Evolutionary conservation across 2,113 vertebrate genomes (phyloP).

Genomic region (Phyllostomus discolor): DNA sequence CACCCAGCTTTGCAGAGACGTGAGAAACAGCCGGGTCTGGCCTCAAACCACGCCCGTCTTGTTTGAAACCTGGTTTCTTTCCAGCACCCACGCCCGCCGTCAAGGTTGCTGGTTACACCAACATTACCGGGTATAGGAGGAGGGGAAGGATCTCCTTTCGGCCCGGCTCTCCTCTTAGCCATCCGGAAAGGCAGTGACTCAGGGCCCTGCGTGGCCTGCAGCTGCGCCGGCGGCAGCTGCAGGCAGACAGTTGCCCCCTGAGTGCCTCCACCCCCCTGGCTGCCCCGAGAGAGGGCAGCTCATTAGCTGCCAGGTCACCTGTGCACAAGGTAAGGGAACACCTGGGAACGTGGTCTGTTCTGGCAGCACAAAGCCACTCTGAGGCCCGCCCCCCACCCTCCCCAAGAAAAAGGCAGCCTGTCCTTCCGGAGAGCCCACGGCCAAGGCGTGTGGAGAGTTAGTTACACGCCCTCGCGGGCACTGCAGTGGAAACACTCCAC

Average conservation of each 20-base stretch:
- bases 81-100: not conserved
- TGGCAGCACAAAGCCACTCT: not conserved
- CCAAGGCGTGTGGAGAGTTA: not conserved
- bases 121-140: accelerated
- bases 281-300: not conserved
- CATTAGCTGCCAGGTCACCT: not conserved
- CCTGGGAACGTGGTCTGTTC: not conserved
- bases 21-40: not conserved
- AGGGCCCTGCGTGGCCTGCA: not conserved
- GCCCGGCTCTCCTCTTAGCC: not conserved
- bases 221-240: accelerated
- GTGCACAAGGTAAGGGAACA: not conserved
- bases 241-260: not conserved
- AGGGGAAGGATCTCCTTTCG: not conserved
- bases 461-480: accelerated
- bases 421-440: not conserved
- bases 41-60: not conserved
- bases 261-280: not conserved
- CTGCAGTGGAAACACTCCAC: accelerated
- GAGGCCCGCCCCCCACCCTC: not conserved
- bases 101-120: not conserved
- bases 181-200: not conserved
- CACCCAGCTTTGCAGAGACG: too few species aligned
- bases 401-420: not conserved
- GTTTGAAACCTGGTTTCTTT: not conserved